Conservation (phyloP, 2,888 invertebrate species). For the Euplexia lucipara region DNA sequence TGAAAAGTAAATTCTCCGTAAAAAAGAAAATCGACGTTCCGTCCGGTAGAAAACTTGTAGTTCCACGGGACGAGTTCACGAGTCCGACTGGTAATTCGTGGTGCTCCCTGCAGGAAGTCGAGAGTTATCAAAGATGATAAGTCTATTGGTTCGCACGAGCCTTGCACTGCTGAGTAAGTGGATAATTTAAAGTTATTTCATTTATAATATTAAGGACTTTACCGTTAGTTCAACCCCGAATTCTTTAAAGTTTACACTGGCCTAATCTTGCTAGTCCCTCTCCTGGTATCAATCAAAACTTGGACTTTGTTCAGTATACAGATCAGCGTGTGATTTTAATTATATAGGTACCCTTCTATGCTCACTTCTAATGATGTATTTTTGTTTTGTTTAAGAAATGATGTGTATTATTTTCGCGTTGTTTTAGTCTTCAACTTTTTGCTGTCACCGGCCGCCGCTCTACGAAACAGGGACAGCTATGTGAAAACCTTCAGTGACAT, state of each 20-base stretch:
- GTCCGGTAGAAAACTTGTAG: conserved; percentile 9
- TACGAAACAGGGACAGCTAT: conserved; percentile 65
- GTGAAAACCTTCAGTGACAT: conserved; percentile 66
- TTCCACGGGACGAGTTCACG: conserved; percentile 25
- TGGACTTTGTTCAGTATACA: not conserved
- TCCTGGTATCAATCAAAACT: conserved; percentile 6
- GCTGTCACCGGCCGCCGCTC: conserved; percentile 70
- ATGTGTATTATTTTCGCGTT: conserved; percentile 26
- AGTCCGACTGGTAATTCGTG: conserved; percentile 57
- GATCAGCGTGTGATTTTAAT: not conserved
- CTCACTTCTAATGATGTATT: not conserved
- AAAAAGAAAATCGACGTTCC: conserved; percentile 27
- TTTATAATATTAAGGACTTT: conserved; percentile 33
- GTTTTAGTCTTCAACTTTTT: conserved; percentile 77
- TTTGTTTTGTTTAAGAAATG: not conserved
- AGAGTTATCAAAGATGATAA: conserved; percentile 74
- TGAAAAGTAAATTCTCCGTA: conserved; percentile 12
- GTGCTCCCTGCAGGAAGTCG: conserved; percentile 69
- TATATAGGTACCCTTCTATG: not conserved
- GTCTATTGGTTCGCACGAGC: conserved; percentile 73
- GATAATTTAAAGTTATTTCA: conserved; percentile 38
- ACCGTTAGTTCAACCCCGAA: conserved; percentile 8
- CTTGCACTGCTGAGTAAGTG: conserved; percentile 80
- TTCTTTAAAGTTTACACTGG: not conserved
- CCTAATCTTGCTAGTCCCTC: not conserved